Conservation (phyloP, 2,113 vertebrate genomes). For the Elephantulus edwardii region DNA sequence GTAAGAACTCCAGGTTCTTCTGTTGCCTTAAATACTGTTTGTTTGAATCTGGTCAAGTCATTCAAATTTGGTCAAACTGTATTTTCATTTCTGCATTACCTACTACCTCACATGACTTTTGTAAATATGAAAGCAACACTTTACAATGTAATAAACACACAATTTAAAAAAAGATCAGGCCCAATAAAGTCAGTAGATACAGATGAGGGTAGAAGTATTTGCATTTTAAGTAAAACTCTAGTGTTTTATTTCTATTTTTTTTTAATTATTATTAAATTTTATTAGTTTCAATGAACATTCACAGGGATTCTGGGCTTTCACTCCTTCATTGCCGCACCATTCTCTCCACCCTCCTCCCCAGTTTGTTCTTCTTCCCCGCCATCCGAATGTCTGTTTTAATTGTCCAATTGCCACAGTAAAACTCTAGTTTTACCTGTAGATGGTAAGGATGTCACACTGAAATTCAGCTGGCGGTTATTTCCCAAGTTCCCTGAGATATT, state of each 20-base stretch:
- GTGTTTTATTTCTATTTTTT: too few species aligned
- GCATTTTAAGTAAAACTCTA: background rate
- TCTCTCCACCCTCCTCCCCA: too few species aligned
- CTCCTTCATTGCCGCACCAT: too few species aligned
- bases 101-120: background rate
- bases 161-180: background rate
- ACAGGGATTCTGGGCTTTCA: too few species aligned
- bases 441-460: background rate
- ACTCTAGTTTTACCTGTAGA: background rate
- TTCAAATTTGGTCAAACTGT: background rate
- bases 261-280: too few species aligned
- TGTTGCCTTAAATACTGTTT: background rate
- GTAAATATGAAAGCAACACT: background rate
- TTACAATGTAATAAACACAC: background rate
- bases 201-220: background rate
- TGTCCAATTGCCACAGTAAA: too few species aligned
- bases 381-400: too few species aligned
- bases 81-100: background rate
- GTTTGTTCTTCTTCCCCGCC: too few species aligned
- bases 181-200: background rate
- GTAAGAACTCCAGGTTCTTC: background rate
- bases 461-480: background rate
- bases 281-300: too few species aligned
- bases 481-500: slow-evolving; percentile 26
- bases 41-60: background rate